Evolutionary conservation across 2,888 invertebrate species (phyloP), one percentile per base, ranked within the genome.

Genomic region (Auanema sp.): DNA sequence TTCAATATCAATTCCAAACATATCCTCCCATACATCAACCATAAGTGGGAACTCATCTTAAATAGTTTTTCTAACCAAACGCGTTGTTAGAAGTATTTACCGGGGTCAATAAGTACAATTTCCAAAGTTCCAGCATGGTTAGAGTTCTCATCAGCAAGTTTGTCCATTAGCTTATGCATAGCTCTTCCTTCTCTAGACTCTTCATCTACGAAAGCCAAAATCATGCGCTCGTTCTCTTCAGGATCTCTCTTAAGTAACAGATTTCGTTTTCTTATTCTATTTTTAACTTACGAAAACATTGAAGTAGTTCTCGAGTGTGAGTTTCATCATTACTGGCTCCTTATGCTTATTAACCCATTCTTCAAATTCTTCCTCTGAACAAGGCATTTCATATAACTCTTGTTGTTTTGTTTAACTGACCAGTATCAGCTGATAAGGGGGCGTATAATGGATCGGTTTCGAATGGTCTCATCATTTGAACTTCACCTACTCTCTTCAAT

Each of bases 1-100:
- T 64, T 83, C 83, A 64, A 83, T 84, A 60, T 83, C 83, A 65
- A 83, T 83, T 56, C 81, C 83, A 70, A 83, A 83, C 83, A 83
- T 84, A 65, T 80, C 81, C 66, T 83, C 83, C 83, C 83, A 83
- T 40, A 81, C 83, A 59, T 83, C 83, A 57, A 83, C 81, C 83
- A 83, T 84, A 56, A 83, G 69, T 53, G 83, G 83, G 72, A 84
- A 84, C 78, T 83, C 83, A 72, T 83, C 83, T 78, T 25, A 42
- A 68, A 21, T 21, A 3, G 4, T 10, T 18, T 53, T 58, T 5
- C 47, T 18, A 10, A 21, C 10, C 10, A 50, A 52, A 47, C 12
- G n/a, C 8, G 12, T 44, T 24, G n/a, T 4, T 10, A 44, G 1
- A 41, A 16, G 33, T 8, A 21, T 51, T n/a, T 47, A 78, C 78